Conservation (phyloP, 2,797 vertebrate genomes). For the Loris lydekkerianus region DNA sequence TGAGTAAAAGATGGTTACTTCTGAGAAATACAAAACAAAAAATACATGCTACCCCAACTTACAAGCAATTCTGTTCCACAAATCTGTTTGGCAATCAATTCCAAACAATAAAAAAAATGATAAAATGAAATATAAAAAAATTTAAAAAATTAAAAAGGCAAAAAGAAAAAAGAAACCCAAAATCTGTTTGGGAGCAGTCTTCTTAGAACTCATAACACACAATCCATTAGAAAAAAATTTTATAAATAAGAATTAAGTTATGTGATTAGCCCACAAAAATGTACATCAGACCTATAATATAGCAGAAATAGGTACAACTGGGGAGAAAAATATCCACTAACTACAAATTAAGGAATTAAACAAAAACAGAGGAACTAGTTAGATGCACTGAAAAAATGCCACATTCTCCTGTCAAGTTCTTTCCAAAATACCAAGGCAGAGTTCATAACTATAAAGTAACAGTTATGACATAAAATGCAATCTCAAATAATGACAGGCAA, state of each 20-base stretch:
- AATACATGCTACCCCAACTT: neutral
- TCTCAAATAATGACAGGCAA: constrained; percentile 15
- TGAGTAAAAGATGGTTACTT: constrained; percentile 5
- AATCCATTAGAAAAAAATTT: neutral
- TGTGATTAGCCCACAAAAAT: constrained; percentile 32
- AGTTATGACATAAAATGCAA: neutral
- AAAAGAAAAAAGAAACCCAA: neutral
- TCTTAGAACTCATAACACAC: neutral
- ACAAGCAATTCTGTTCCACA: constrained; percentile 19
- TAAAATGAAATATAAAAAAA: no score
- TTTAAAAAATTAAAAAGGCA: no score
- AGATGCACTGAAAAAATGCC: constrained; percentile 31
- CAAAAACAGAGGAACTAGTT: constrained; percentile 30
- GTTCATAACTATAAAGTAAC: constrained; percentile 11
- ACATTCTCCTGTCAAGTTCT: constrained; percentile 14
- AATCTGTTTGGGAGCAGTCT: neutral
- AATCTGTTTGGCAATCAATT: neutral
- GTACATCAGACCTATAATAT: neutral
- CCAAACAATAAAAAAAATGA: no score
- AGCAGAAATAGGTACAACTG: neutral
- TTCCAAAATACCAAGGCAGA: neutral
- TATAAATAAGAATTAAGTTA: constrained; percentile 12
- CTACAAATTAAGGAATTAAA: constrained; percentile 47
- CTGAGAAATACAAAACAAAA: constrained; percentile 40
- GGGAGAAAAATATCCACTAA: neutral